Evolutionary conservation across 2,888 invertebrate species (phyloP).

Genomic region (Hypercompe scribonia): DNA sequence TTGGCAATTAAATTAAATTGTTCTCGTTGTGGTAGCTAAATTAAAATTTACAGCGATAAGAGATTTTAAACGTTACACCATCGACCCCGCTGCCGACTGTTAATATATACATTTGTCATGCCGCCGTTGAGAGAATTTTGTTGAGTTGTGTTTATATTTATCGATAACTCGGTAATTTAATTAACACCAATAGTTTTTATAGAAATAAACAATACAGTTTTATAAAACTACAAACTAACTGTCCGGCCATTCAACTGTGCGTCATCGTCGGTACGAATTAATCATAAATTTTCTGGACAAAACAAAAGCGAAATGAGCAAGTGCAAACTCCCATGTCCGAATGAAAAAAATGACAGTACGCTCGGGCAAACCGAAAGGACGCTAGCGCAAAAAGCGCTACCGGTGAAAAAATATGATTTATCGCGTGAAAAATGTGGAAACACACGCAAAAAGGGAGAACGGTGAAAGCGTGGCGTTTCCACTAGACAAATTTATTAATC

Average conservation of each 20-base stretch:
- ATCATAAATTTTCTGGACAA: constrained; percentile 78
- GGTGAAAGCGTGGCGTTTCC: constrained; percentile 82
- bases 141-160: constrained; percentile 52
- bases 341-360: constrained; percentile 84
- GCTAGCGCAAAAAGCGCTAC: constrained; percentile 82
- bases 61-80: constrained; percentile 71
- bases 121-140: constrained; percentile 57
- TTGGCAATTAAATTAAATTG: constrained; percentile 86
- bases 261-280: constrained; percentile 68
- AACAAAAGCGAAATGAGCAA: constrained; percentile 79
- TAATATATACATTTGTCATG: constrained; percentile 63
- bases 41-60: constrained; percentile 80
- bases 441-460: constrained; percentile 82
- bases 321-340: constrained; percentile 81
- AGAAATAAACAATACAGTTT: constrained; percentile 25
- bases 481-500: constrained; percentile 85
- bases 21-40: constrained; percentile 84
- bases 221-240: constrained; percentile 41
- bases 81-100: constrained; percentile 56
- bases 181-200: constrained; percentile 31
- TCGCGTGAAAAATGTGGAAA: constrained; percentile 86
- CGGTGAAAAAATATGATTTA: constrained; percentile 87
- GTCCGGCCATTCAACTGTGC: constrained; percentile 63
- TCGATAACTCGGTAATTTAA: constrained; percentile 49
- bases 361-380: constrained; percentile 83